Evolutionary conservation across 2,888 invertebrate genomes (phyloP).

Genomic region (Pyrrhia umbra): DNA sequence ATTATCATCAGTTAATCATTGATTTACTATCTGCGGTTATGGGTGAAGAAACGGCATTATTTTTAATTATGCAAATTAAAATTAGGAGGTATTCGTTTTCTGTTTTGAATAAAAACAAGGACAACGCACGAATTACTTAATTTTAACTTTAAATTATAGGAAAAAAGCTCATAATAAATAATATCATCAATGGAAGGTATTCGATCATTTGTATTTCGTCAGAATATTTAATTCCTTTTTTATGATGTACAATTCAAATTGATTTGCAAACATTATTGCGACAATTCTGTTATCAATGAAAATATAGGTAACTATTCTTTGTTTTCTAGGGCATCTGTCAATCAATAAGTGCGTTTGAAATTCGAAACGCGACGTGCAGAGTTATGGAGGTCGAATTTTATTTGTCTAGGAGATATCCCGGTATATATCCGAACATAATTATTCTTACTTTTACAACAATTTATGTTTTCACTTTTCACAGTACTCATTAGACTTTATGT

Average conservation of each 20-base stretch:
- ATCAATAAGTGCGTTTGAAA: constrained; percentile 30
- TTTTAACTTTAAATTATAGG: no score
- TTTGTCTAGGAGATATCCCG: constrained; percentile 45
- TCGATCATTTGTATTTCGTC: no score
- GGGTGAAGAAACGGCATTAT: no score
- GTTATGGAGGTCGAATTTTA: constrained; percentile 39
- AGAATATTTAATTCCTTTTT: no score
- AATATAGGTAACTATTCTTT: constrained; percentile 5
- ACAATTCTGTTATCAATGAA: neutral
- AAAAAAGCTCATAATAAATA: no score
- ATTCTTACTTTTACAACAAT: constrained; percentile 31
- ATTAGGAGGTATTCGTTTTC: no score
- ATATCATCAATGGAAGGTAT: no score
- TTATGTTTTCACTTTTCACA: constrained; percentile 7
- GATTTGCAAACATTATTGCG: neutral
- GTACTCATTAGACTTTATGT: constrained; percentile 12
- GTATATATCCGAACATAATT: constrained; percentile 38
- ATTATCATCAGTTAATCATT: no score
- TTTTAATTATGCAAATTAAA: no score
- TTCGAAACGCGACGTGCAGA: constrained; percentile 27
- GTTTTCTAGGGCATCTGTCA: constrained; percentile 44
- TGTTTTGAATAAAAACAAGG: no score
- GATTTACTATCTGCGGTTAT: no score
- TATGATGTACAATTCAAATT: neutral
- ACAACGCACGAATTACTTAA: no score